Evolutionary conservation across 2,113 vertebrate species (phyloP).

Genomic region (Coregonus clupeaformis): DNA sequence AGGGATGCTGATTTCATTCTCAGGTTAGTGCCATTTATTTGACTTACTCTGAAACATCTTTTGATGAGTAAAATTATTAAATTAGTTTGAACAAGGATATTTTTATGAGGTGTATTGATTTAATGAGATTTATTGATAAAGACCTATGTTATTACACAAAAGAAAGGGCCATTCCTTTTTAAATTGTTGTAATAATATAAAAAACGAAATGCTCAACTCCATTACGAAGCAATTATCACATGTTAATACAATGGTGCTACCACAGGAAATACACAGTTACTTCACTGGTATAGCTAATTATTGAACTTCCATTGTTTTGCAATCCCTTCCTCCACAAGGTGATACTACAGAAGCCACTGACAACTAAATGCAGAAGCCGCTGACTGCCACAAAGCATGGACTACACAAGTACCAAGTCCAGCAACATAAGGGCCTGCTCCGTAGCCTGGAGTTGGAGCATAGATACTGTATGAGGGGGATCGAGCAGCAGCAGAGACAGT

Average conservation of each 20-base stretch:
- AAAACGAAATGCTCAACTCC: too few relatives aligned
- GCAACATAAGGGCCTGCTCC: slow-evolving; percentile 18
- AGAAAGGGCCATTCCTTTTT: too few relatives aligned
- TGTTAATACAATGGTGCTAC: background rate
- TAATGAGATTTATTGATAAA: too few relatives aligned
- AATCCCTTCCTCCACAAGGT: background rate
- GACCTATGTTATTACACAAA: too few relatives aligned
- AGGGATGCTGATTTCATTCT: background rate
- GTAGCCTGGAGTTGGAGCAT: slow-evolving; percentile 32
- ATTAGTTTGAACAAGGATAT: too few relatives aligned
- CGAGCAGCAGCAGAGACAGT: slow-evolving; percentile 21
- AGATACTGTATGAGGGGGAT: slow-evolving; percentile 15
- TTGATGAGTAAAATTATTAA: too few relatives aligned
- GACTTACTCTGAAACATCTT: background rate
- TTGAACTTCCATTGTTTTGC: background rate
- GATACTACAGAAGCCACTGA: background rate
- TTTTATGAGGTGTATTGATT: too few relatives aligned
- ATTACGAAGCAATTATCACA: too few relatives aligned
- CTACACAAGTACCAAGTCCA: slow-evolving; percentile 29
- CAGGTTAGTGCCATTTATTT: background rate
- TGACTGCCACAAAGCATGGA: slow-evolving; percentile 1
- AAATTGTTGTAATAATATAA: too few relatives aligned
- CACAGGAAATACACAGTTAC: background rate
- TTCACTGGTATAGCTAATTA: too few relatives aligned
- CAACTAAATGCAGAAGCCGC: slow-evolving; percentile 10